Base-by-base conservation (phyloP, 2,113 vertebrate genomes). In the Hyperopisus bebe region DNA sequence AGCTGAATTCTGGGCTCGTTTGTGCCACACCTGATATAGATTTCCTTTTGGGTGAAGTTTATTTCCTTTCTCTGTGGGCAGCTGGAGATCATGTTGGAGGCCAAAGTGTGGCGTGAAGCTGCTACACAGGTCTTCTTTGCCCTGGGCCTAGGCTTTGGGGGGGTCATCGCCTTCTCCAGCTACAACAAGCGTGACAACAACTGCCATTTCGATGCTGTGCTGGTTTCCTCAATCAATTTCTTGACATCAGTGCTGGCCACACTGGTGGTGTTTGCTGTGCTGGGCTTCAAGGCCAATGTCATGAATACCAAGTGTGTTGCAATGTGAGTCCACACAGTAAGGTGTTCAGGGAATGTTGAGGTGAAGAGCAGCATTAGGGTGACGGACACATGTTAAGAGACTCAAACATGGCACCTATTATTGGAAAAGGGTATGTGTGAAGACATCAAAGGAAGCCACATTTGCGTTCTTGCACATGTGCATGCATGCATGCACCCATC, bases 141-240 rank as follows among this genome's bases (percentile, higher is more conserved):
- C 47, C 96, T 99, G 92, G 98, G 98, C 66, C 96, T 99, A 74
- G 98, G 98, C 92, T 99, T 99, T 89, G 98, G 98, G 70, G 98
- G 98, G 46, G 98, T 99, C 94, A 99, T 99, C 91, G 98, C 98
- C 91, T 99, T 99, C 94, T 99, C 98, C 94, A 99, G 98, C 95
- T 99, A 98, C 96, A 99, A 99, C 96, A 99, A 99, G 94, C 97
- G 97, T 91, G 97, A 99, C 95, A 99, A 99, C 97, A 99, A 99
- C 96, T 99, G 98, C 95, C 98, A 99, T 94, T 99, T 99, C 21
- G 98, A 99, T 86, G 98, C 98, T 90, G 97, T 99, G 85, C 94
- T 99, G 91, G 98, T 99, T 94, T 97, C 98, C 88, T 97, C 99
- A 77, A 98, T 99, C 95, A 99, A 99, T 92, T 99, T 99, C 95